These are phyloP conservation scores for Steinernema khuongi DNA, from an alignment of 1,140 invertebrate genomes.

Conservation along the genomic window DNA sequence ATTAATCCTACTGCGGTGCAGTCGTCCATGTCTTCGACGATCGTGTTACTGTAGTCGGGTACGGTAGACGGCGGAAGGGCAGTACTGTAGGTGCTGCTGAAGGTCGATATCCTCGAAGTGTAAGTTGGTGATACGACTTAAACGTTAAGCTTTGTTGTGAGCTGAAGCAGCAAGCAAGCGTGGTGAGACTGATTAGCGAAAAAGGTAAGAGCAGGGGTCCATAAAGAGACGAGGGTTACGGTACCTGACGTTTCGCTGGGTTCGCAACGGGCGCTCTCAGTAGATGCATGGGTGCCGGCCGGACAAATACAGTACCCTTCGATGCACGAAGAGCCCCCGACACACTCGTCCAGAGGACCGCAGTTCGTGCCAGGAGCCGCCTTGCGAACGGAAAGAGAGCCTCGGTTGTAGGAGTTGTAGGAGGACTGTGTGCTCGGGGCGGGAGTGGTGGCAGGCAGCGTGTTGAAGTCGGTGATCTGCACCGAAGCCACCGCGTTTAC, in stretches of 20 bases:
- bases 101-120: not conserved
- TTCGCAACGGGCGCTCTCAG: slow-evolving; percentile 35
- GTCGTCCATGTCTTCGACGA: slow-evolving; percentile 32
- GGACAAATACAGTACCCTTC: slow-evolving; percentile 54
- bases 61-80: not conserved
- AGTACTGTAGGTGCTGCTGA: not conserved
- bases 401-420: slow-evolving; percentile 16
- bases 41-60: slow-evolving; percentile 5
- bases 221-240: not conserved
- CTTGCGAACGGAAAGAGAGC: slow-evolving; percentile 22
- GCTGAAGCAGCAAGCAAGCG: not conserved
- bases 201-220: not conserved
- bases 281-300: slow-evolving; percentile 40
- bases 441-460: slow-evolving; percentile 20
- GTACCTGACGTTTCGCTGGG: slow-evolving; percentile 21
- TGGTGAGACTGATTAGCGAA: not conserved
- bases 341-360: slow-evolving; percentile 51
- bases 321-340: slow-evolving; percentile 50
- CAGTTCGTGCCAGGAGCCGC: slow-evolving; percentile 40
- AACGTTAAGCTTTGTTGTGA: not conserved
- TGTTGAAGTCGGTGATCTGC: slow-evolving; percentile 13
- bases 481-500: not conserved
- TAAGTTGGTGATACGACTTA: not conserved
- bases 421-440: not conserved
- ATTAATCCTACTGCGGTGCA: slow-evolving; percentile 41